phyloP scores from a whole-genome alignment of 92 coral and sea anemone species.

The Pocillopora meandrina region DNA sequence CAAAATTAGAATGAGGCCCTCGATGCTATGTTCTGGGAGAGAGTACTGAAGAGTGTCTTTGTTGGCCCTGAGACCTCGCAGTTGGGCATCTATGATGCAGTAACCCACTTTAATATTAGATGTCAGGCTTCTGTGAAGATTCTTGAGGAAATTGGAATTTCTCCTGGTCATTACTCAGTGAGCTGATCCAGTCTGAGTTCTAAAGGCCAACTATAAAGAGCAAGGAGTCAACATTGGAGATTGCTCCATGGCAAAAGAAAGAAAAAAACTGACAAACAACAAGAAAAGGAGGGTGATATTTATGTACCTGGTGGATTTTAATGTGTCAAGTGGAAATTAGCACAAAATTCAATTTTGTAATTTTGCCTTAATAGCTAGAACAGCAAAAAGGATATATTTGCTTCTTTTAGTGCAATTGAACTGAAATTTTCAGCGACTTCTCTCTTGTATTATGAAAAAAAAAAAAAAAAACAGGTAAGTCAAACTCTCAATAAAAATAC shows the following conservation, averaged over 20 bases:
- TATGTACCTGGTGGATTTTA: conserved; percentile 57
- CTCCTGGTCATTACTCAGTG: conserved; percentile 40
- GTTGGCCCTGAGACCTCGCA: conserved; percentile 45
- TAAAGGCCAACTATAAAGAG: conserved; percentile 36
- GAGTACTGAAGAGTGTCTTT: conserved; percentile 41
- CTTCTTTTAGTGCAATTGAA: no score
- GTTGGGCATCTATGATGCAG: conserved; percentile 66
- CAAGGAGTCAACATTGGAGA: conserved; percentile 33
- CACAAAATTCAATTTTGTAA: no score
- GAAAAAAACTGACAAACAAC: conserved; percentile 23
- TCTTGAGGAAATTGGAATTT: conserved; percentile 41
- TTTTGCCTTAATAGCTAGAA: no score
- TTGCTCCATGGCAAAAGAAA: conserved; percentile 41
- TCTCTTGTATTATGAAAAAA: no score
- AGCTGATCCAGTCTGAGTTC: conserved; percentile 32
- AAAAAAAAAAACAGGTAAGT: no score
- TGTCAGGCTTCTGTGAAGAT: conserved; percentile 39
- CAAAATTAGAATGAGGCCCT: conserved; percentile 61
- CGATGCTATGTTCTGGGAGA: no score
- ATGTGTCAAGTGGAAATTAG: background rate
- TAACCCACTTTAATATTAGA: no score
- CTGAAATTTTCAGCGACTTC: no score
- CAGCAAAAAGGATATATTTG: no score
- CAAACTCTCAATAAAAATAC: no score
- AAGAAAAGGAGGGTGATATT: conserved; percentile 39